phyloP scores from a whole-genome alignment of 2,113 vertebrate species.

The Zosterops hypoxanthus region DNA sequence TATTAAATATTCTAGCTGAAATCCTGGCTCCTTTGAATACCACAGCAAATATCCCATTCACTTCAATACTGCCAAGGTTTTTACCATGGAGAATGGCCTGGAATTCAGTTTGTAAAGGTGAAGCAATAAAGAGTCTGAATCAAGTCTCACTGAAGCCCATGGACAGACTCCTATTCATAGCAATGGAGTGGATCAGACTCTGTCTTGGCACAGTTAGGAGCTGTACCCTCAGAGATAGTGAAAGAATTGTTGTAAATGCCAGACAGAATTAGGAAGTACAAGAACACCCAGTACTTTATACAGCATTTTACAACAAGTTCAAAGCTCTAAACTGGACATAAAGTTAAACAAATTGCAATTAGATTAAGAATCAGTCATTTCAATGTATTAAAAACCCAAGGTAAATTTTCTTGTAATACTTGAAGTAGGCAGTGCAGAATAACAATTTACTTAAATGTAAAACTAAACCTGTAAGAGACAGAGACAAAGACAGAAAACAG shows the following conservation, averaged over 20 bases:
- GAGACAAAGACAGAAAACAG: not conserved
- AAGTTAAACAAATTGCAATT: slow-evolving; percentile 51
- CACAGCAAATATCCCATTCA: slow-evolving; percentile 8
- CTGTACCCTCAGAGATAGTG: slow-evolving; percentile 1
- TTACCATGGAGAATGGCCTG: slow-evolving; percentile 41
- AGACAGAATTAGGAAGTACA: slow-evolving; percentile 66
- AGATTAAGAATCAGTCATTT: slow-evolving; percentile 28
- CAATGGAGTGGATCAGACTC: not conserved
- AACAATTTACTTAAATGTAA: slow-evolving; percentile 5
- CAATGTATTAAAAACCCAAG: not conserved
- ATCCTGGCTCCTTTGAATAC: slow-evolving; percentile 12
- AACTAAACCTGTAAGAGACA: not conserved
- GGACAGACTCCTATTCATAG: slow-evolving; percentile 43
- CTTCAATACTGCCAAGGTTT: slow-evolving; percentile 17
- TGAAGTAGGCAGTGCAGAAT: not conserved
- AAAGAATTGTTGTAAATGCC: slow-evolving; percentile 61
- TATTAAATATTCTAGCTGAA: slow-evolving; percentile 22
- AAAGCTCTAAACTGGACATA: slow-evolving; percentile 46
- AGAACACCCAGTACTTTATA: slow-evolving; percentile 57
- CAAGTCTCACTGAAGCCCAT: not conserved
- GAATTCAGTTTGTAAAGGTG: slow-evolving; percentile 55
- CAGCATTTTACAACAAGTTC: slow-evolving; percentile 35
- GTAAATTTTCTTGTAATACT: not conserved
- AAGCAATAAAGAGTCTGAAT: slow-evolving; percentile 25
- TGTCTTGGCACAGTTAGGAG: not conserved